phyloP scores from a whole-genome alignment of 2,113 vertebrate species.

The Todiramphus saurophagus region DNA sequence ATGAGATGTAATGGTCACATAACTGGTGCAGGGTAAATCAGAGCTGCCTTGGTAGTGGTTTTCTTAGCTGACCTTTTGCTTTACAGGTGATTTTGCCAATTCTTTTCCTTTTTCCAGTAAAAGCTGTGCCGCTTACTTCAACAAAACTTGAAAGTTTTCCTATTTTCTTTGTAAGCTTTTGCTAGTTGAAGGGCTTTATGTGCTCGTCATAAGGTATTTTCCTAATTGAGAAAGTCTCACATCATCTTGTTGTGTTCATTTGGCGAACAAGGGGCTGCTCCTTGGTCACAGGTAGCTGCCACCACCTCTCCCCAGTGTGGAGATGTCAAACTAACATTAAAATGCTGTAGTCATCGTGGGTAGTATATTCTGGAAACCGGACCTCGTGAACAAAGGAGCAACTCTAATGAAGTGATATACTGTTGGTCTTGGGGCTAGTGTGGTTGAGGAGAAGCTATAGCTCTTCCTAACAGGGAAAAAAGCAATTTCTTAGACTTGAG shows the following conservation, averaged over 20 bases:
- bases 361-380: background rate
- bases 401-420: background rate
- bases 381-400: background rate
- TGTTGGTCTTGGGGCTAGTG: background rate
- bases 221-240: background rate
- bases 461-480: background rate
- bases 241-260: background rate
- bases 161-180: background rate
- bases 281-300: background rate
- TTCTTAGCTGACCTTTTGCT: background rate
- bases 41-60: background rate
- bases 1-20: background rate
- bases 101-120: background rate
- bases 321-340: background rate
- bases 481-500: conserved; percentile 1
- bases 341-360: background rate
- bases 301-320: background rate
- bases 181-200: background rate
- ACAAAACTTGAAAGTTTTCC: background rate
- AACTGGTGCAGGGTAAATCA: background rate
- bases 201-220: background rate
- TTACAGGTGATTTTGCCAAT: background rate
- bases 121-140: background rate
- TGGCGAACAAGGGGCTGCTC: background rate
- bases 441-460: background rate